These are phyloP conservation scores for Gobionotothen gibberifrons DNA, from an alignment of 2,797 vertebrate species.

Conservation along the genomic window DNA sequence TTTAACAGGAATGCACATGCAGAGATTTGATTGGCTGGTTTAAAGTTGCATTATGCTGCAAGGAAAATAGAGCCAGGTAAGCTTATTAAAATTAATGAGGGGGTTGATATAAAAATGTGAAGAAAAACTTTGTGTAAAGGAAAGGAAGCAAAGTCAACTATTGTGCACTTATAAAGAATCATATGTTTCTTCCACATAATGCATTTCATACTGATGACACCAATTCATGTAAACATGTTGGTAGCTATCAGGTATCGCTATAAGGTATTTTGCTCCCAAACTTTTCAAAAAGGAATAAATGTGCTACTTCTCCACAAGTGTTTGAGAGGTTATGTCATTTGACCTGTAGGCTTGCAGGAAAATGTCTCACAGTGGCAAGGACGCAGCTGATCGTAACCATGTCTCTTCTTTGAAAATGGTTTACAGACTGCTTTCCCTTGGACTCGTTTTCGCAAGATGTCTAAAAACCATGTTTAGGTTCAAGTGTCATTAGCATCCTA, in stretches of 20 bases:
- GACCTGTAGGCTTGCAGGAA: neutral
- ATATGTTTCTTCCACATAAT: neutral
- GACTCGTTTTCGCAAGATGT: too few species aligned
- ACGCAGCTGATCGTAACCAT: neutral
- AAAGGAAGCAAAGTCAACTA: neutral
- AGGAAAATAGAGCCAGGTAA: neutral
- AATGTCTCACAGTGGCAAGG: conserved; percentile 2
- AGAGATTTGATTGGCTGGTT: neutral
- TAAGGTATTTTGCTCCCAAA: conserved; percentile 2
- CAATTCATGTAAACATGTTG: neutral
- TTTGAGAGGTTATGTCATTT: neutral
- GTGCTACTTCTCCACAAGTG: neutral
- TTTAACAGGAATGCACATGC: neutral
- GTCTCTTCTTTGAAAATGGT: neutral
- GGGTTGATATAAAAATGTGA: neutral
- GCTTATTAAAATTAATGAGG: neutral
- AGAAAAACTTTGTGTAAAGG: neutral
- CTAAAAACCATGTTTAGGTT: neutral
- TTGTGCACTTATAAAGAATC: neutral
- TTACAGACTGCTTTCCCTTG: neutral
- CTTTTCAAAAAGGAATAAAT: neutral
- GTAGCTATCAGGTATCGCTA: neutral
- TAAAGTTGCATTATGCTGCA: neutral
- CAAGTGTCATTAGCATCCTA: neutral
- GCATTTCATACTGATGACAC: neutral